These are phyloP conservation scores for Plagodis dolabraria DNA, from an alignment of 2,888 invertebrate species.

Conservation along the genomic window DNA sequence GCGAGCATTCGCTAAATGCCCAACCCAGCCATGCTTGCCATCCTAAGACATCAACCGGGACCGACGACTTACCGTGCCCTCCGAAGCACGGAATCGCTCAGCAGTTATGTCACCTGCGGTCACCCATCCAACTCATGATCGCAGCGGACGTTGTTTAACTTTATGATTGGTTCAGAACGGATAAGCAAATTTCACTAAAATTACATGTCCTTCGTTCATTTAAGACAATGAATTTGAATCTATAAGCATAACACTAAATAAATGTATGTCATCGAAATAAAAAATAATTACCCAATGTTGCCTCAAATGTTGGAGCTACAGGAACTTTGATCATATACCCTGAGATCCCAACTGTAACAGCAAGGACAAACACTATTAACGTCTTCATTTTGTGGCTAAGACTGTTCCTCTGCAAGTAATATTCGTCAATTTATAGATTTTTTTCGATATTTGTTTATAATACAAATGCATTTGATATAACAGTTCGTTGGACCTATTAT, in stretches of 20 bases:
- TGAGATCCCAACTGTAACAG: conserved; percentile 43
- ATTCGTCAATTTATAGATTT: conserved; percentile 48
- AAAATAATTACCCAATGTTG: conserved; percentile 13
- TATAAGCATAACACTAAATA: not conserved
- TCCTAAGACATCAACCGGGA: too few species aligned
- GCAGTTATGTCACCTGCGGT: too few species aligned
- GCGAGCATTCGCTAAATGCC: too few species aligned
- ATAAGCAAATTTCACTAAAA: too few species aligned
- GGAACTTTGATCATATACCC: conserved; percentile 71
- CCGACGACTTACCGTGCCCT: too few species aligned
- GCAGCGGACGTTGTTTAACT: too few species aligned
- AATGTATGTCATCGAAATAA: not conserved
- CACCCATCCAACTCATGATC: too few species aligned
- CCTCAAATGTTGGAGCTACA: conserved; percentile 36
- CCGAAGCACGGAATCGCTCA: too few species aligned
- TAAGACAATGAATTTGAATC: not conserved
- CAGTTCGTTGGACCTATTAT: conserved; percentile 62
- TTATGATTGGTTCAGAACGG: too few species aligned
- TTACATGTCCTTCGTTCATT: too few species aligned
- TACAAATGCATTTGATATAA: conserved; percentile 48
- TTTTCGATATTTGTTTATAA: conserved; percentile 38
- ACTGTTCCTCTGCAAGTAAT: conserved; percentile 28
- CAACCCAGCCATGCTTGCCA: too few species aligned
- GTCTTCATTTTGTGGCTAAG: conserved; percentile 59
- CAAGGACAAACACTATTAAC: conserved; percentile 51